These are phyloP conservation scores for Tragelaphus oryx DNA, from an alignment of 2,797 vertebrate genomes.

Conservation along the genomic window DNA sequence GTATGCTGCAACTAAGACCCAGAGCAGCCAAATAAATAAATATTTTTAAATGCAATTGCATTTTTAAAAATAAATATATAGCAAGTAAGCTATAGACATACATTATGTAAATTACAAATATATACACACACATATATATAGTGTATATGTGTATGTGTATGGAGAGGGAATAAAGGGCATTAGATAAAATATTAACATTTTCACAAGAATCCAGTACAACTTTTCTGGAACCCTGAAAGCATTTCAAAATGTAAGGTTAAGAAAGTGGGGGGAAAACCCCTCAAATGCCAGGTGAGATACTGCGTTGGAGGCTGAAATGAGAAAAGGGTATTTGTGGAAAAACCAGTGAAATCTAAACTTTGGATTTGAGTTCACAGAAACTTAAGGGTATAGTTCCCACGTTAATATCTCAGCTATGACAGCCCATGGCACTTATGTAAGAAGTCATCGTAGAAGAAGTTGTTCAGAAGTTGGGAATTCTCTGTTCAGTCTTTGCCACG, in stretches of 20 bases:
- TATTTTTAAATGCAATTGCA: not conserved
- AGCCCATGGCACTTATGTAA: fast-evolving
- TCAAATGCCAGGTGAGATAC: not conserved
- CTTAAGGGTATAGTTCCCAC: not conserved
- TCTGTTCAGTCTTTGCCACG: too few species aligned
- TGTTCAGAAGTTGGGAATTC: fast-evolving
- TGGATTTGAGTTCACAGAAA: not conserved
- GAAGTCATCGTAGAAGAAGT: not conserved
- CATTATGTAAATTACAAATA: not conserved
- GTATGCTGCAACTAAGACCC: not conserved
- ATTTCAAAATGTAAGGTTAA: not conserved
- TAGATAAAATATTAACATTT: not conserved
- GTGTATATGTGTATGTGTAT: too few species aligned
- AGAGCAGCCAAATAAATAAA: not conserved
- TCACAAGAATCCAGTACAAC: not conserved
- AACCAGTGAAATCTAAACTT: too few species aligned
- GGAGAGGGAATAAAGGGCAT: not conserved
- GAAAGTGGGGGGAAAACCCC: not conserved
- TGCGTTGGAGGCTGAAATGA: not conserved
- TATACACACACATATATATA: too few species aligned
- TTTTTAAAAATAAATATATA: not conserved
- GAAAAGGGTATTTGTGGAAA: not conserved
- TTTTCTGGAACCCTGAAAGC: not conserved
- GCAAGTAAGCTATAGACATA: not conserved
- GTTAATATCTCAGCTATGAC: not conserved